A percentile compares a stretch with the other conserved stretches of the same genome.
Evolutionary conservation across 2,113 vertebrate genomes (phyloP).

Genomic region (Turnix velox): DNA sequence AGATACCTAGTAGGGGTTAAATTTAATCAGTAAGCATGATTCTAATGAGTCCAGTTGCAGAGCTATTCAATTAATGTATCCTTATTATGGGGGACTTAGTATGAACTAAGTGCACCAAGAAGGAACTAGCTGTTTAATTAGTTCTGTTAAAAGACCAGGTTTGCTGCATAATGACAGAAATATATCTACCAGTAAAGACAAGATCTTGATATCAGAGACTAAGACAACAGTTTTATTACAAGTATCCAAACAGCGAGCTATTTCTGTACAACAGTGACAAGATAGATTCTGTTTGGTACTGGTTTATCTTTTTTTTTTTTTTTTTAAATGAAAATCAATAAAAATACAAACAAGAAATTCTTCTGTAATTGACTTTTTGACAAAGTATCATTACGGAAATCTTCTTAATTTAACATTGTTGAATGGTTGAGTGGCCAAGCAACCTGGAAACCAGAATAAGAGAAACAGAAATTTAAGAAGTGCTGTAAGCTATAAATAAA

Average conservation of each 20-base stretch:
- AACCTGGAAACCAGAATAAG: slow-evolving; percentile 28
- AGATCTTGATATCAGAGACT: neutral
- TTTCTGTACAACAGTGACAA: neutral
- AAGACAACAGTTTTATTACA: neutral
- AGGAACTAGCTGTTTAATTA: neutral
- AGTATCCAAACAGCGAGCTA: neutral
- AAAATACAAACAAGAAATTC: neutral
- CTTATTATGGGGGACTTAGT: neutral
- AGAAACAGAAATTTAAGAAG: slow-evolving; percentile 46
- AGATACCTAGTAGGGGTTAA: neutral
- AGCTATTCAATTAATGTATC: neutral
- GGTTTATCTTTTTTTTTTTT: neutral
- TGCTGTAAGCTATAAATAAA: slow-evolving; percentile 70
- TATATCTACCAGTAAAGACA: neutral
- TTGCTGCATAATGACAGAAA: neutral
- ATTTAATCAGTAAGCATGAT: neutral
- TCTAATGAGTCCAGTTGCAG: neutral
- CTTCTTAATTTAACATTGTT: slow-evolving; percentile 58
- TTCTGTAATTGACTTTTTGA: slow-evolving; percentile 19
- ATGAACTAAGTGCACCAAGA: neutral
- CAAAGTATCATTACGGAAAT: slow-evolving; percentile 15
- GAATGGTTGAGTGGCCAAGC: slow-evolving; percentile 45
- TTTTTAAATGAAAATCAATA: neutral
- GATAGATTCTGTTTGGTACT: neutral
- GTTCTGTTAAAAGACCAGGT: neutral